A percentile compares a stretch with the other conserved stretches of the same genome.
Evolutionary conservation across 2,888 invertebrate genomes (phyloP).

Genomic region (Theodoxus fluviatilis): DNA sequence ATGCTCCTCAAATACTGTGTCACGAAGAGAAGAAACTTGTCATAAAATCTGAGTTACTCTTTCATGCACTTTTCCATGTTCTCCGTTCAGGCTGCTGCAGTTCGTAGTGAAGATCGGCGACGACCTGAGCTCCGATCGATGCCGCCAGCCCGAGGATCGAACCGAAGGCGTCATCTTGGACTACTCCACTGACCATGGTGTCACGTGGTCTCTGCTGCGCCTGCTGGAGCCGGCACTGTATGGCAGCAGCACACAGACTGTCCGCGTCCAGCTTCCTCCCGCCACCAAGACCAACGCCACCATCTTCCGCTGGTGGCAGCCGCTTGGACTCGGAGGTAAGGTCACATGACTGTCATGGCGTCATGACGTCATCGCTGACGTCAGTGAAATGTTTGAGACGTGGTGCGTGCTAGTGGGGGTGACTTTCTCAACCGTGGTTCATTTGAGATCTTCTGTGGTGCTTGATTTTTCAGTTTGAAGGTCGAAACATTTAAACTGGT

Average conservation of each 20-base stretch:
- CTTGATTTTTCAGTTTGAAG: too few species aligned
- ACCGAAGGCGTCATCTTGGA: slow-evolving; percentile 63
- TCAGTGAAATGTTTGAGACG: too few species aligned
- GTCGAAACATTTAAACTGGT: too few species aligned
- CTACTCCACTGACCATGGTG: slow-evolving; percentile 61
- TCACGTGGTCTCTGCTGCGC: slow-evolving; percentile 59
- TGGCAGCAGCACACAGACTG: slow-evolving; percentile 48
- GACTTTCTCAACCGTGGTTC: too few species aligned
- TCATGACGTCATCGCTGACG: too few species aligned
- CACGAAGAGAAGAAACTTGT: too few species aligned
- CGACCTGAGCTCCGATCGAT: slow-evolving; percentile 42
- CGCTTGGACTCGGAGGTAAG: slow-evolving; percentile 57
- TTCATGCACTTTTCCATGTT: too few species aligned
- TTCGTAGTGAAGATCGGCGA: slow-evolving; percentile 61
- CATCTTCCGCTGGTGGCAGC: slow-evolving; percentile 66
- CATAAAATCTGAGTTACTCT: too few species aligned
- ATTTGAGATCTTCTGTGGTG: too few species aligned
- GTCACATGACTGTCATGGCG: too few species aligned
- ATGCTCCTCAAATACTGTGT: too few species aligned
- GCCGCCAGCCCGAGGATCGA: slow-evolving; percentile 49
- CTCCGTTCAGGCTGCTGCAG: slow-evolving; percentile 57
- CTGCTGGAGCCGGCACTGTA: slow-evolving; percentile 54
- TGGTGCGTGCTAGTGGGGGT: too few species aligned
- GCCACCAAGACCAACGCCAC: slow-evolving; percentile 61
- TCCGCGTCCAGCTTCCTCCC: slow-evolving; percentile 57